Evolutionary conservation across 2,797 vertebrate genomes (phyloP).

Genomic region (Sebastiscus tertius): DNA sequence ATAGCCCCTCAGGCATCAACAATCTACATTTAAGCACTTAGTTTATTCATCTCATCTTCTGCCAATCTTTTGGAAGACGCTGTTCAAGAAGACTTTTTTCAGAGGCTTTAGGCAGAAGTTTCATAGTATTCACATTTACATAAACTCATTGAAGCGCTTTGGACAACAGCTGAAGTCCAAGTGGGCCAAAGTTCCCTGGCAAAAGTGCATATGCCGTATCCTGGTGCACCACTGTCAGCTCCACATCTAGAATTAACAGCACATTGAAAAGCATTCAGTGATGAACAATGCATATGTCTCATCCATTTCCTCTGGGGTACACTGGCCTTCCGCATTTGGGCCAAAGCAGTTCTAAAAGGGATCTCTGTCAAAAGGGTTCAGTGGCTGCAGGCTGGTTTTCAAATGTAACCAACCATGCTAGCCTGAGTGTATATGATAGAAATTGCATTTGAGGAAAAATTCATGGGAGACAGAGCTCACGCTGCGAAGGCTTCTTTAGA

Average conservation of each 20-base stretch:
- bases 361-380: conserved; percentile 52
- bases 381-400: conserved; percentile 48
- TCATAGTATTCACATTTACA: neutral
- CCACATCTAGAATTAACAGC: conserved; percentile 23
- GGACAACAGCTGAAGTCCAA: conserved; percentile 19
- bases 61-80: neutral
- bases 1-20: conserved; percentile 25
- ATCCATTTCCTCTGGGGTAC: conserved; percentile 40
- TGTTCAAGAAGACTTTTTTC: neutral
- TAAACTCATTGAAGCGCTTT: neutral
- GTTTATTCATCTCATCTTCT: conserved; percentile 13
- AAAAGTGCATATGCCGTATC: neutral
- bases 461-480: conserved; percentile 49
- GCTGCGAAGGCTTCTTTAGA: conserved; percentile 61
- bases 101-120: neutral
- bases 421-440: conserved; percentile 45
- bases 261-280: conserved; percentile 40
- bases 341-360: conserved; percentile 46
- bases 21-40: neutral
- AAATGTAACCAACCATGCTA: conserved; percentile 52
- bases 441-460: conserved; percentile 62
- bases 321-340: conserved; percentile 17
- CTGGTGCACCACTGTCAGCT: neutral
- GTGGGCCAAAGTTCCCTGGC: conserved; percentile 20
- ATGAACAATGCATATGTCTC: conserved; percentile 54